Evolutionary conservation across 2,113 vertebrate genomes (phyloP).

Genomic region (Cygnus atratus): DNA sequence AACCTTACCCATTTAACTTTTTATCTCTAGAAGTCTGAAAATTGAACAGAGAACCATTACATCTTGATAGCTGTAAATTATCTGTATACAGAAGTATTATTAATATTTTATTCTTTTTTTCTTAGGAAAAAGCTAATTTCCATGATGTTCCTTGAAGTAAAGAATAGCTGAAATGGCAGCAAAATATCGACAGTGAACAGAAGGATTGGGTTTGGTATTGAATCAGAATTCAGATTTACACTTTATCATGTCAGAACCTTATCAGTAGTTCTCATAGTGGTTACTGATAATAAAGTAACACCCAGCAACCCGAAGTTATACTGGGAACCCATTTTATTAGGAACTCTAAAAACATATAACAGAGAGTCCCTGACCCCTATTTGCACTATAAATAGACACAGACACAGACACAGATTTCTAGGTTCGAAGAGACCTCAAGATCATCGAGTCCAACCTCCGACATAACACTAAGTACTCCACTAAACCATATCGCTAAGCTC

Average conservation of each 20-base stretch:
- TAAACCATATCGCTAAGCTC: no score
- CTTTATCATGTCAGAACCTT: neutral
- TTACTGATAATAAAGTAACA: neutral
- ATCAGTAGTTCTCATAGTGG: neutral
- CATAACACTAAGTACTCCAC: no score
- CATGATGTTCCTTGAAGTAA: neutral
- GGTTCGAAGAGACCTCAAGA: no score
- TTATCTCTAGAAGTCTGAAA: neutral
- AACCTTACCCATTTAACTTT: neutral
- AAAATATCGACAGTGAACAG: neutral
- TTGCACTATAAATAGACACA: neutral
- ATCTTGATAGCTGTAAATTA: neutral
- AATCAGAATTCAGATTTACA: neutral
- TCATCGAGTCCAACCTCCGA: no score
- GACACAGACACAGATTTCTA: no score
- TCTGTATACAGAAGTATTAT: neutral
- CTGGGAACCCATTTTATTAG: neutral
- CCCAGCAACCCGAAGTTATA: neutral
- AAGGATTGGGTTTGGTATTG: neutral
- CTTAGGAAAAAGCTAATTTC: neutral
- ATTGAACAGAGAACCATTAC: neutral
- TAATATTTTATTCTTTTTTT: neutral
- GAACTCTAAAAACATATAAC: neutral
- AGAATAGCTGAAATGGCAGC: neutral
- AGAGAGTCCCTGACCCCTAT: neutral